Evolutionary conservation across 2,888 invertebrate species (phyloP).

Genomic region (Drosophila monieri): DNA sequence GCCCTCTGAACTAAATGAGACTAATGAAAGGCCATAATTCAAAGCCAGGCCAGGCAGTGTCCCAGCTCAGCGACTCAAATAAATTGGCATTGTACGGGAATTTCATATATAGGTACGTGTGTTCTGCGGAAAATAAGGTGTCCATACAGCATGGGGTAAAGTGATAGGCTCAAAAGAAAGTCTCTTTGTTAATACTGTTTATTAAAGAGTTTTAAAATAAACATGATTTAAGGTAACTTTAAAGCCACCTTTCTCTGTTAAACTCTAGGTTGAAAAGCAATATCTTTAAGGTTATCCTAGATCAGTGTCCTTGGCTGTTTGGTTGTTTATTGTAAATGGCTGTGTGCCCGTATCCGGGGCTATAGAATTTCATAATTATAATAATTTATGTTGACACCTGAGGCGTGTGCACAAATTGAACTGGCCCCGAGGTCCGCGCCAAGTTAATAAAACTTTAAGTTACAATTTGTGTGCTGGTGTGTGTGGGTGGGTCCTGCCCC

Average conservation of each 20-base stretch:
- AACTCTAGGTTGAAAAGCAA: background rate
- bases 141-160: background rate
- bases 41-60: constrained; percentile 18
- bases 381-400: constrained; percentile 76
- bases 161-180: background rate
- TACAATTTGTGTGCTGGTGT: constrained; percentile 32
- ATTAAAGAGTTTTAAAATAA: too few relatives aligned
- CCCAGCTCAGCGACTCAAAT: constrained; percentile 44
- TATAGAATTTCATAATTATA: constrained; percentile 70
- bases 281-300: constrained; percentile 12
- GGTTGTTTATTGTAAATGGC: constrained; percentile 14
- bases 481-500: background rate
- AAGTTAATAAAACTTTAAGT: constrained; percentile 53
- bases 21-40: constrained; percentile 47
- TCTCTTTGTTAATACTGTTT: background rate
- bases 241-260: background rate
- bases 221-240: background rate
- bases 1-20: constrained; percentile 32
- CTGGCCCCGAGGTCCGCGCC: constrained; percentile 41
- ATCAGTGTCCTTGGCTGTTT: constrained; percentile 18
- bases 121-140: constrained; percentile 7
- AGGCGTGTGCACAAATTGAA: constrained; percentile 60
- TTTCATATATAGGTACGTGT: constrained; percentile 24
- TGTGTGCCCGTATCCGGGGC: constrained; percentile 15
- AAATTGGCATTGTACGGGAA: constrained; percentile 47